Conservation (phyloP, 2,113 vertebrate genomes). For the Ptilorrhoa leucosticta region DNA sequence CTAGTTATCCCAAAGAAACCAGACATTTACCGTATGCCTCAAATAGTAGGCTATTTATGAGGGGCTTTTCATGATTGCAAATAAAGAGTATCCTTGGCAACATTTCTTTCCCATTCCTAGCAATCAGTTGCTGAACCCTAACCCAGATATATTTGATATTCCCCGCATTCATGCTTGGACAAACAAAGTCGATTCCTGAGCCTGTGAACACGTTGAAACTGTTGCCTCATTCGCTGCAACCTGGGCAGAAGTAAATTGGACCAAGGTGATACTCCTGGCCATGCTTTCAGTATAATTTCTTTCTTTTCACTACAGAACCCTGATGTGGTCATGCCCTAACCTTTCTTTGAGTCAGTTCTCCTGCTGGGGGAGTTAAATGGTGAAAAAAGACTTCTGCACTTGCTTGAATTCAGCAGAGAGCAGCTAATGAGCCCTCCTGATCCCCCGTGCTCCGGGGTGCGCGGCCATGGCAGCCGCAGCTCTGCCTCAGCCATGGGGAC, state of each 20-base stretch:
- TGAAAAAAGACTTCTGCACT: not conserved
- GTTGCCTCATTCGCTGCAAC: not conserved
- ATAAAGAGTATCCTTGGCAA: not conserved
- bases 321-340: not conserved
- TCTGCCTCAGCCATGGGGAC: rapidly evolving
- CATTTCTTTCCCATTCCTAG: not conserved
- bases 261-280: not conserved
- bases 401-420: not conserved
- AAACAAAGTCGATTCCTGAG: not conserved
- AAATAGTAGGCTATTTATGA: not conserved
- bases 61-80: not conserved
- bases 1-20: not conserved
- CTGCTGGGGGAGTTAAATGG: conserved; percentile 22
- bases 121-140: not conserved
- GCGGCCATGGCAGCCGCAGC: rapidly evolving
- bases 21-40: not conserved
- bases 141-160: not conserved
- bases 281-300: not conserved
- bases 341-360: conserved; percentile 28
- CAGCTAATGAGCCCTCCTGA: not conserved
- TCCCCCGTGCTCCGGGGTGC: rapidly evolving
- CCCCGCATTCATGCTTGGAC: not conserved
- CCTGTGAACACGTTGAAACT: not conserved
- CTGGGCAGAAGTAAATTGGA: conserved; percentile 16
- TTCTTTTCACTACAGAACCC: not conserved